phyloP scores from a whole-genome alignment of 2,113 vertebrate genomes.

The Setophaga petechia region DNA sequence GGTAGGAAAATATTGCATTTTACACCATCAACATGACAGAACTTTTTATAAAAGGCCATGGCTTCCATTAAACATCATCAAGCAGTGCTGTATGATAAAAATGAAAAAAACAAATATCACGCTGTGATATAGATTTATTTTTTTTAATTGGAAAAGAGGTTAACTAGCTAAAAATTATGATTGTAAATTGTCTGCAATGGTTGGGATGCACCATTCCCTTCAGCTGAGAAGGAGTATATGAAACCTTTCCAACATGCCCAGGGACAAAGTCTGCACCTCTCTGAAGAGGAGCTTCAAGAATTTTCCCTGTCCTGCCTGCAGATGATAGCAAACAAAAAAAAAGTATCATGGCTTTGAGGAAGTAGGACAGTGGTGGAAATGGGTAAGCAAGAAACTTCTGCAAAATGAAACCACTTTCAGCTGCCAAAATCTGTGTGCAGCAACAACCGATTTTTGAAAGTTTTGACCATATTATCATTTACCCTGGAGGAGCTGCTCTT shows the following conservation, averaged over 20 bases:
- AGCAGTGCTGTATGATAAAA: background rate
- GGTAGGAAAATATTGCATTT: background rate
- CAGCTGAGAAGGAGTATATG: background rate
- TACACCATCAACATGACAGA: background rate
- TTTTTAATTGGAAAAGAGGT: background rate
- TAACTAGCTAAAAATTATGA: background rate
- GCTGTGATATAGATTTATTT: background rate
- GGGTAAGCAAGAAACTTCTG: background rate
- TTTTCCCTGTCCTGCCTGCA: background rate
- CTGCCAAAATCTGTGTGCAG: rapidly evolving
- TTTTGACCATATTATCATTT: background rate
- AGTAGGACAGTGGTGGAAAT: background rate
- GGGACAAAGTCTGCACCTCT: rapidly evolving
- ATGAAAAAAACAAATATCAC: background rate
- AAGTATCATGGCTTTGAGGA: background rate
- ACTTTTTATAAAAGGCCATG: background rate
- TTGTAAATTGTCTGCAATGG: background rate
- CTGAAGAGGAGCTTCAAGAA: background rate
- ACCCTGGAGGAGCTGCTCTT: background rate
- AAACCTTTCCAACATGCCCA: background rate
- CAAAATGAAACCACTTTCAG: background rate
- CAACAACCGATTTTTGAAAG: background rate
- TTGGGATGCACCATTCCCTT: background rate
- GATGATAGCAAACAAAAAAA: background rate
- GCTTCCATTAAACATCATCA: background rate